These are phyloP conservation scores for Actinia tenebrosa DNA, from an alignment of 64 coral and sea anemone genomes.

Conservation along the genomic window DNA sequence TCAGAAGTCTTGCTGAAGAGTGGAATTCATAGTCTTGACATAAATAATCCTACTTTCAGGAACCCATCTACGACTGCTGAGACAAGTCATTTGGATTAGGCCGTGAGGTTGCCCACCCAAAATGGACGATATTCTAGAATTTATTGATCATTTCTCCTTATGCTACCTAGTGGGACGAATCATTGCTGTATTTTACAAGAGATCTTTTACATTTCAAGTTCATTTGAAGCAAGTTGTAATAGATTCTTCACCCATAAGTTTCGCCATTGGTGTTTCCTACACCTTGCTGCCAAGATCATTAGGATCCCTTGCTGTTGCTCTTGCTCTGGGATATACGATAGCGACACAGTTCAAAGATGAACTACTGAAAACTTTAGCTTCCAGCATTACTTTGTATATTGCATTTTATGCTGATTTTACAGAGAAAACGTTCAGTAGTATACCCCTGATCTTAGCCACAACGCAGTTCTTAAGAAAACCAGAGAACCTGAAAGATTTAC, in stretches of 20 bases:
- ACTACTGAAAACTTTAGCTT: constrained; percentile 10
- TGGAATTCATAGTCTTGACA: neutral
- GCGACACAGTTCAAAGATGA: neutral
- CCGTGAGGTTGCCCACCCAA: neutral
- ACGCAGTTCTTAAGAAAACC: constrained; percentile 51
- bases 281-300: neutral
- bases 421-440: neutral
- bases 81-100: no score
- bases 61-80: neutral
- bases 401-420: constrained; percentile 4
- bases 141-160: neutral
- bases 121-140: neutral
- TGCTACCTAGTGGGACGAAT: constrained; percentile 18
- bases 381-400: neutral
- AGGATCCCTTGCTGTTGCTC: neutral
- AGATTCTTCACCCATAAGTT: neutral
- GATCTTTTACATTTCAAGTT: constrained; percentile 18
- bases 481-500: neutral
- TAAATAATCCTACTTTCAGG: neutral
- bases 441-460: constrained; percentile 24
- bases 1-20: neutral
- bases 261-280: neutral
- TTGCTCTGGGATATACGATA: neutral
- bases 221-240: neutral
- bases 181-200: constrained; percentile 43